Evolutionary conservation across 1,140 invertebrate species (phyloP), one percentile per base, ranked within the genome.

Genomic region (Saccostrea echinata): DNA sequence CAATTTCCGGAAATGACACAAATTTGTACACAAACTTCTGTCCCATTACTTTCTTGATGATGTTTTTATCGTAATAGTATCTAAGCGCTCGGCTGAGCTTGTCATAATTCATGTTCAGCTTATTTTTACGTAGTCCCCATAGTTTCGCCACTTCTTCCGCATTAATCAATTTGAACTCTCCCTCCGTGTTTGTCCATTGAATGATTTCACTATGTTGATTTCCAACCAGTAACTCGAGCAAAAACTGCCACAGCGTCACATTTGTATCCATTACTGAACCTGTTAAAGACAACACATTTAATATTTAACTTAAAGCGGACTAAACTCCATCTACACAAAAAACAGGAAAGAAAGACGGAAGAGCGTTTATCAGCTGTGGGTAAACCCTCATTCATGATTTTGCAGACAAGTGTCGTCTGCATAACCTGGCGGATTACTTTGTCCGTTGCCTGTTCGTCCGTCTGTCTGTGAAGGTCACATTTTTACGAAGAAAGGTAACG

Each of bases 81-180:
- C 99, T 97, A 27, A 99, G 96, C 53, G 98, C 98, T 55, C 99
- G 97, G 88, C 98, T 98, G 87, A 99, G 96, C 94, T 99, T 99
- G 95, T 99, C 98, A 94, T 99, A 99, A 95, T 99, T 99, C 98
- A 99, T 99, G 95, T 99, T 99, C 33, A 98, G 98, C 95, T 99
- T 99, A 95, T 99, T 99, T 94, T 99, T 99, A 11, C 98, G 96
- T 81, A 99, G 97, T 18, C 98, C 98, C 98, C 98, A 99, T 82
- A 98, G 97, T 90, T 98, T 96, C 0, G 98, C 98, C 82, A 99
- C 98, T 95, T 99, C 98, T 95, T 99, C 98, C 0, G 98, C 98
- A 95, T 99, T 98, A 24, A 98, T 98, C 33, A 99, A 96, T 95
- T 99, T 99, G 95, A 99, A 99, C 95, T 99, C 99, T 97, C 98